Base-by-base conservation (phyloP, 2,888 invertebrate species). In the Watsonalla cultraria region DNA sequence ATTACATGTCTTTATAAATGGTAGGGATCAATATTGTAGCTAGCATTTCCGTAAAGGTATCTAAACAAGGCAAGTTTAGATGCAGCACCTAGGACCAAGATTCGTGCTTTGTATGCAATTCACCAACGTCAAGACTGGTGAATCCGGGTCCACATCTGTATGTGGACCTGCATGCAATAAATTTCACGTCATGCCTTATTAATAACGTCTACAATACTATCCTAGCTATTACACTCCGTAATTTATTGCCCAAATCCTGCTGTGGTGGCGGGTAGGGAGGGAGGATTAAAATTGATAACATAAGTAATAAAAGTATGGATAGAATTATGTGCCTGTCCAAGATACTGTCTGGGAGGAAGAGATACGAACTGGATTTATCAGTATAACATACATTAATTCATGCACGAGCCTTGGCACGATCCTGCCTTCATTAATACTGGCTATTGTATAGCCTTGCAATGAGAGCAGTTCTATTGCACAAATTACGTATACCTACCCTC, bases 161-260 rank as follows among this genome's bases (percentile, higher is more conserved):
- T 65, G 65, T 70, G 68, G 69, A 66, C 70, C 66, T 51, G 51
- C n/a, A n/a, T 65, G 74, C 72, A 69, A 82, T 77, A 79, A 78
- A 80, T 80, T 71, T 74, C 71, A 76, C 63, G 78, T 75, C 77
- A 73, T 69, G 73, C 66, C 74, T 78, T 82, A 82, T 82, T 82
- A 81, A 82, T 76, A 80, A 71, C 72, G 70, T 75, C 72, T 72
- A 74, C 75, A 76, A 61, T 74, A 71, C 71, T 73, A 73, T 71
- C 61, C 66, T 55, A 54, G 64, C 71, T 73, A 70, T 70, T 68
- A 68, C 68, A 68, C 71, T 71, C 70, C 54, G 65, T 71, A 74
- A 79, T 78, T 76, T 78, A 78, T 72, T 56, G 66, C 69, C 68
- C 45, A 67, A 74, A 75, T 71, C 63, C 66, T 62, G 59, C 56